Evolutionary conservation across 2,888 invertebrate genomes (phyloP).

Genomic region (Lochmaea crataegi): DNA sequence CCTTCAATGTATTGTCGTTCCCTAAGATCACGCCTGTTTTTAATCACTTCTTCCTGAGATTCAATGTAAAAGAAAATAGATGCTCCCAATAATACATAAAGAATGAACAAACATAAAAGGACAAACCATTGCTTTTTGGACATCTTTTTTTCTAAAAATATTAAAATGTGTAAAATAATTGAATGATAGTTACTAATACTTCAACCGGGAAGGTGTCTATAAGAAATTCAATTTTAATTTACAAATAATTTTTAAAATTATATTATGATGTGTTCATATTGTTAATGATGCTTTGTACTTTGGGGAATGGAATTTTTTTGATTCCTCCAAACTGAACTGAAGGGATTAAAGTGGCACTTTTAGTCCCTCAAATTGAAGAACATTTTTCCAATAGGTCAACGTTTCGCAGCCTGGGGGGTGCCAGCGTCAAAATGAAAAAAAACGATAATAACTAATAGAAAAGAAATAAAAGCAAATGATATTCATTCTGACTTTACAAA

Average conservation of each 20-base stretch:
- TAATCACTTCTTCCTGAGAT: constrained; percentile 75
- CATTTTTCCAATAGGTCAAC: no score
- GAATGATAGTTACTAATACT: not conserved
- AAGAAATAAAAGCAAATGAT: no score
- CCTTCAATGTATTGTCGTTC: constrained; percentile 56
- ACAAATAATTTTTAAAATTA: not conserved
- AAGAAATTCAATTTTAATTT: not conserved
- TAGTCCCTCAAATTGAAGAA: no score
- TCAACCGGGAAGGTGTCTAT: not conserved
- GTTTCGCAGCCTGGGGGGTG: no score
- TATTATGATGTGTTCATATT: not conserved
- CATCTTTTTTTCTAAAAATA: constrained; percentile 49
- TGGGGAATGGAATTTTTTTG: no score
- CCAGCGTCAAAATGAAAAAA: no score
- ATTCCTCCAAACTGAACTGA: no score
- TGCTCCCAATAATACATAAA: constrained; percentile 78
- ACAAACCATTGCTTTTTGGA: constrained; percentile 57
- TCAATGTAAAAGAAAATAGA: constrained; percentile 87
- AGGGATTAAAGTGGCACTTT: no score
- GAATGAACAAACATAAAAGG: constrained; percentile 53
- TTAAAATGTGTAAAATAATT: not conserved
- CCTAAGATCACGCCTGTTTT: constrained; percentile 70
- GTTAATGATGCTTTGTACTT: not conserved
- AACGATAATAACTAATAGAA: no score
- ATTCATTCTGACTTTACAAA: no score